A percentile compares a stretch with the other conserved stretches of the same genome.
phyloP scores from a whole-genome alignment of 2,113 vertebrate species.

The Mesoclemmys tuberculata region DNA sequence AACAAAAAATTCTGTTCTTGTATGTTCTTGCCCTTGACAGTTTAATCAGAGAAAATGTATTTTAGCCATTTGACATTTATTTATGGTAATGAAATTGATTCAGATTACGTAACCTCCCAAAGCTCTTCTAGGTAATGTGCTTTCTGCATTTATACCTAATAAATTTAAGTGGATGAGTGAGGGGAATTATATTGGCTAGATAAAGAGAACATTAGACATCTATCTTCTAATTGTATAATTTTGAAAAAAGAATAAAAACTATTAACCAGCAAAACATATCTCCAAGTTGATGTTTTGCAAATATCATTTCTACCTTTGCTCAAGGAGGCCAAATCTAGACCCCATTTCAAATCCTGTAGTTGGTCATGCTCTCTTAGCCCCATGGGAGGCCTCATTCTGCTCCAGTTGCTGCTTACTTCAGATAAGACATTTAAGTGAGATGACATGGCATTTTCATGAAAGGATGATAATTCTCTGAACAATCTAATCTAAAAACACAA shows the following conservation, averaged over 20 bases:
- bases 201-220: neutral
- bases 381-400: neutral
- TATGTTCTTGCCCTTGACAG: conserved; percentile 67
- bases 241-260: neutral
- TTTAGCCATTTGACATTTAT: conserved; percentile 73
- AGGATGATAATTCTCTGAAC: neutral
- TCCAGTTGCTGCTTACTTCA: neutral
- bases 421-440: neutral
- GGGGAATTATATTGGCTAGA: neutral
- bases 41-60: conserved; percentile 76
- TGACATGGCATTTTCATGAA: neutral
- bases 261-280: neutral
- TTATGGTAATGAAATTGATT: conserved; percentile 76
- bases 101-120: conserved; percentile 55
- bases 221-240: neutral
- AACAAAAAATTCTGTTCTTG: conserved; percentile 55
- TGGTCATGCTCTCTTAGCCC: neutral
- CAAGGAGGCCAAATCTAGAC: neutral
- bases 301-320: neutral
- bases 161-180: conserved; percentile 42
- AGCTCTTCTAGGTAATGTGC: conserved; percentile 17
- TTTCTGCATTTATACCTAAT: neutral
- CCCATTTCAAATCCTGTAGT: neutral
- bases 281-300: neutral
- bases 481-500: conserved; percentile 14